Base-by-base conservation (phyloP, 2,797 vertebrate genomes). In the Enteromius anoplus region DNA sequence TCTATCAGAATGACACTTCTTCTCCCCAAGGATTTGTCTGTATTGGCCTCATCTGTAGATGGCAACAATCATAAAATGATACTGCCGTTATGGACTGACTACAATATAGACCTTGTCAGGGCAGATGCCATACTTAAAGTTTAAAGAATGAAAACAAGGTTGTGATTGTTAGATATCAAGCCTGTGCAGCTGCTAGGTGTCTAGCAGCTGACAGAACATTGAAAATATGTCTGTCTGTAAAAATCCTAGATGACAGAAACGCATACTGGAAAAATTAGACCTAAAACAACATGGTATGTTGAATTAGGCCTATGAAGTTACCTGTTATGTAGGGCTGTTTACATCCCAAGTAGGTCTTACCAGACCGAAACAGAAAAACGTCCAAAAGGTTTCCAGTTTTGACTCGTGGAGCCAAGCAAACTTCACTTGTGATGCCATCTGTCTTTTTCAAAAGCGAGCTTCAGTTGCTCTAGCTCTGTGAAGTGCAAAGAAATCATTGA, bases 401-500 rank as follows among this genome's bases (percentile, higher is more conserved):
- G 26, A 60, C 2, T 34, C 0, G 8, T 71, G 40, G 11, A 23
- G 53, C 4, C 26, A 62, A n/a, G 42, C 14, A 65, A 64, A 81
- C 42, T 26, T 32, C 21, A 49, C 42, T 34, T 69, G 58, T 64
- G 42, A 81, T 42, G 72, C 45, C 21, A 1, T 17, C 45, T n/a
- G 79, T 21, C 69, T 73, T 65, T 73, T 62, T 64, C 29, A 64
- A 73, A 81, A 23, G 42, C 64, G 21, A 73, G 69, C 29, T 64
- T 64, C 21, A 34, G 42, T 34, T 29, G 23, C 75, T 65, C 42
- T 49, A 11, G 19, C 60, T 49, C 55, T 81, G 42, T 81, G 80
- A 81, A 62, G 69, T 73, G 58, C 80, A 21, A 81, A 51, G 21
- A 29, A 45, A 73, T 49, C 29, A 32, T 37, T 81, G 53, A 81